phyloP scores from a whole-genome alignment of 2,113 vertebrate species.

The Triplophysa rosa region DNA sequence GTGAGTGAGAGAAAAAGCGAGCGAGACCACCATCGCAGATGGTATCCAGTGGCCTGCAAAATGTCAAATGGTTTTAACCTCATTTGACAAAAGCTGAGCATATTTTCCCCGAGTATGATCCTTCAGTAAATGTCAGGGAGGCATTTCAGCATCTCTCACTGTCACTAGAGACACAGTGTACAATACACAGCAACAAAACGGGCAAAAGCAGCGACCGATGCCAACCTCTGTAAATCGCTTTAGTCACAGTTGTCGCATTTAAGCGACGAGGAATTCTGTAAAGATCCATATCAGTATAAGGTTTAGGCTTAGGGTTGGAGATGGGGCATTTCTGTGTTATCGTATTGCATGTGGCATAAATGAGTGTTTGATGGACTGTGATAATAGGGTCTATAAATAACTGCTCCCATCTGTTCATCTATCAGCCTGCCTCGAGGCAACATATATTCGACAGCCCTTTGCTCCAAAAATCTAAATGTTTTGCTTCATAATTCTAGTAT shows the following conservation, averaged over 20 bases:
- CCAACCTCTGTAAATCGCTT: slow-evolving; percentile 23
- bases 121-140: slow-evolving; percentile 54
- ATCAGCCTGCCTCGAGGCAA: slow-evolving; percentile 44
- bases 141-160: slow-evolving; percentile 30
- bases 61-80: slow-evolving; percentile 55
- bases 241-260: neutral
- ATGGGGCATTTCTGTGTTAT: slow-evolving; percentile 44
- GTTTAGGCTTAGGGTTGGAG: neutral
- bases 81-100: slow-evolving; percentile 51
- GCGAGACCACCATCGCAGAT: slow-evolving; percentile 23
- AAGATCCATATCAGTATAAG: neutral
- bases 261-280: neutral
- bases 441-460: slow-evolving; percentile 44
- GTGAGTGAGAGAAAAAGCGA: neutral
- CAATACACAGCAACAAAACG: slow-evolving; percentile 33
- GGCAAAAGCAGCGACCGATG: neutral
- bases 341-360: slow-evolving; percentile 53
- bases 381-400: slow-evolving; percentile 60
- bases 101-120: slow-evolving; percentile 41
- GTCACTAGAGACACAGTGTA: slow-evolving; percentile 37
- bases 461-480: slow-evolving; percentile 26
- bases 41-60: slow-evolving; percentile 46
- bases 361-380: slow-evolving; percentile 59
- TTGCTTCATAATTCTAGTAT: neutral
- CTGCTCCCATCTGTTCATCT: slow-evolving; percentile 59